Base-by-base conservation (phyloP, 2,113 vertebrate genomes). In the Peromyscus leucopus region DNA sequence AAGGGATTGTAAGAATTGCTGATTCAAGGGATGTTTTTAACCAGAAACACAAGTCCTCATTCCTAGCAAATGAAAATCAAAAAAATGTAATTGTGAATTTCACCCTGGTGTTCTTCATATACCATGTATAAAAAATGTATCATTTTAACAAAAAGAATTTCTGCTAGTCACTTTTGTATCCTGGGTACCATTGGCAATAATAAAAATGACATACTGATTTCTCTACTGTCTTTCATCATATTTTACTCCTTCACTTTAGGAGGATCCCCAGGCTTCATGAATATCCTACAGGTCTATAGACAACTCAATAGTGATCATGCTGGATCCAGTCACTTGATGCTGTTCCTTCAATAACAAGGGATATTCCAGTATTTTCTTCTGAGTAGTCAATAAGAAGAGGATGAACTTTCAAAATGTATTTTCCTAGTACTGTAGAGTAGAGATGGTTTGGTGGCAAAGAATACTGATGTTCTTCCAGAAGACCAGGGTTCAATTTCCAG, bases 1-100 rank as follows among this genome's bases (percentile, higher is more conserved):
- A 86, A 96, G 91, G 97, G 93, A 95, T 97, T 97, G 90, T 67
- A 96, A 84, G 86, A 97, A 96, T 96, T 95, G 95, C 91, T 97
- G 93, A 96, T 92, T 96, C 89, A 95, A 97, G 85, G 55, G 59
- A 74, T 93, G 87, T 17, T 91, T 96, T 95, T 98, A 98, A 98
- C 93, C 76, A 96, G 78, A 97, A 98, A 97, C 97, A 97, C 89
- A 97, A 97, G 91, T 28, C 82, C 74, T 95, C 89, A 97, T 95
- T 96, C 84, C 80, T 86, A 91, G 48, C 67, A 97, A 97, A 97
- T 97, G 95, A 95, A 95, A 98, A 97, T 89, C 94, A 96, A 97
- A 97, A 97, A 89, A 89, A 61, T 93, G n/a, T 76, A 90, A 92
- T 75, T 85, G n/a, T 26, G 36, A 57, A 83, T 96, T 97, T 96